A percentile compares a stretch with the other conserved stretches of the same genome.
phyloP scores from a whole-genome alignment of 1,140 invertebrate genomes.

The Bombus vancouverensis region DNA sequence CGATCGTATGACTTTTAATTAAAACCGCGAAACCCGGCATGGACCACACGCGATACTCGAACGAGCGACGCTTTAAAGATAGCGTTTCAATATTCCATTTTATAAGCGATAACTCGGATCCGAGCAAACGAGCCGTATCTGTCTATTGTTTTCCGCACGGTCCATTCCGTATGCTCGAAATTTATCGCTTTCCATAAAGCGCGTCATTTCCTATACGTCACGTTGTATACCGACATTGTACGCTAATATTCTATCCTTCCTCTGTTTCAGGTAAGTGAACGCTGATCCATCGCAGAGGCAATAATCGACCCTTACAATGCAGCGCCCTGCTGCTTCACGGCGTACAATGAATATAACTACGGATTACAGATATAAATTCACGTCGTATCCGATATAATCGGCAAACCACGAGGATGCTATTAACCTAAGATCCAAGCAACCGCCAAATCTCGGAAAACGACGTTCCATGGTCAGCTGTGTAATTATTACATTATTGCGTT shows the following conservation, averaged over 20 bases:
- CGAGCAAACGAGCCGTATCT: conserved; percentile 19
- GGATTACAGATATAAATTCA: background rate
- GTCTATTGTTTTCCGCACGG: background rate
- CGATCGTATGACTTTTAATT: conserved; percentile 29
- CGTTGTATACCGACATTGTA: background rate
- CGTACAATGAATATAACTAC: background rate
- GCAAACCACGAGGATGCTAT: background rate
- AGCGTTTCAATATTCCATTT: conserved; percentile 30
- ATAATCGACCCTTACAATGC: background rate
- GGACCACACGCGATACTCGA: conserved; percentile 33
- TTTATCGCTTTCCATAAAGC: conserved; percentile 10
- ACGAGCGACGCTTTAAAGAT: conserved; percentile 35
- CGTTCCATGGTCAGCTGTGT: background rate
- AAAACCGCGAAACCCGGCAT: background rate
- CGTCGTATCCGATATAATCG: conserved; percentile 15
- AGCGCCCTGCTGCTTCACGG: no score
- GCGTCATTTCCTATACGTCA: background rate
- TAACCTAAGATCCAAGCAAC: background rate
- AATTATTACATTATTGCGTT: conserved; percentile 5
- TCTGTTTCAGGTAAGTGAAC: conserved; percentile 73
- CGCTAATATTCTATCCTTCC: conserved; percentile 47
- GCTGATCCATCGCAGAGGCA: conserved; percentile 15
- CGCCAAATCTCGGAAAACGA: conserved; percentile 12
- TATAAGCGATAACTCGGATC: conserved; percentile 41
- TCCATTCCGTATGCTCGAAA: background rate